Percentiles rank a stretch among this genome's conserved stretches.
Evolutionary conservation across 2,888 invertebrate species (phyloP).

Genomic region (Lithophane semibrunnea): DNA sequence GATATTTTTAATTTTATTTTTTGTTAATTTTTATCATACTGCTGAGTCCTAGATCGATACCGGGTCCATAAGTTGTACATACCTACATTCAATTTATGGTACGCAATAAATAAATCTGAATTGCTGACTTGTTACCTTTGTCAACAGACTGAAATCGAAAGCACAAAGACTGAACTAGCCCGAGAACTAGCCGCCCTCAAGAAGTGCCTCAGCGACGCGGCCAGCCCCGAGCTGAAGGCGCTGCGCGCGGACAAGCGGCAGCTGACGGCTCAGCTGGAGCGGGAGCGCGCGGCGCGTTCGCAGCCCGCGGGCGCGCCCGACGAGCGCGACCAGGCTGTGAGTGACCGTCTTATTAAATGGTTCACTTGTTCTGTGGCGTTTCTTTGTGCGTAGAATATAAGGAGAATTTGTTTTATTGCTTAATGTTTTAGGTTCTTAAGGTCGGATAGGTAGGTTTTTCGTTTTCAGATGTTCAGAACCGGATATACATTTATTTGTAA

Average conservation of each 20-base stretch:
- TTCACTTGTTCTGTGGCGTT: conserved; percentile 49
- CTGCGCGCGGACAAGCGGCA: conserved; percentile 72
- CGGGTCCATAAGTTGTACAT: not conserved
- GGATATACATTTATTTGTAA: too few relatives aligned
- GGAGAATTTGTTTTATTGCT: not conserved
- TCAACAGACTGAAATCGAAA: conserved; percentile 85
- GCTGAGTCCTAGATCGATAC: not conserved
- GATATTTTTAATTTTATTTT: too few relatives aligned
- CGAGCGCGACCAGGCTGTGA: conserved; percentile 85
- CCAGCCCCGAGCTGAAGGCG: conserved; percentile 77
- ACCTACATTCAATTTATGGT: not conserved
- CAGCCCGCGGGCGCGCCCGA: conserved; percentile 52
- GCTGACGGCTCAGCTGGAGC: conserved; percentile 60
- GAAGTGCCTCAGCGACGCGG: conserved; percentile 75
- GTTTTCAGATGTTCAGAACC: not conserved
- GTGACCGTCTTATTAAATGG: conserved; percentile 68
- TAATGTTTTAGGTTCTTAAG: not conserved
- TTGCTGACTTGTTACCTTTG: not conserved
- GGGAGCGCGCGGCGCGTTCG: conserved; percentile 55
- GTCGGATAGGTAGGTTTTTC: not conserved
- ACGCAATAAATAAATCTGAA: not conserved
- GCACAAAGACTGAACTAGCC: conserved; percentile 82
- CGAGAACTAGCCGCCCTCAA: conserved; percentile 83
- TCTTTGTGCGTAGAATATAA: conserved; percentile 20
- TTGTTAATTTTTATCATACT: too few relatives aligned